phyloP scores from a whole-genome alignment of 2,888 invertebrate species.

The Tryphoninae sp. region DNA sequence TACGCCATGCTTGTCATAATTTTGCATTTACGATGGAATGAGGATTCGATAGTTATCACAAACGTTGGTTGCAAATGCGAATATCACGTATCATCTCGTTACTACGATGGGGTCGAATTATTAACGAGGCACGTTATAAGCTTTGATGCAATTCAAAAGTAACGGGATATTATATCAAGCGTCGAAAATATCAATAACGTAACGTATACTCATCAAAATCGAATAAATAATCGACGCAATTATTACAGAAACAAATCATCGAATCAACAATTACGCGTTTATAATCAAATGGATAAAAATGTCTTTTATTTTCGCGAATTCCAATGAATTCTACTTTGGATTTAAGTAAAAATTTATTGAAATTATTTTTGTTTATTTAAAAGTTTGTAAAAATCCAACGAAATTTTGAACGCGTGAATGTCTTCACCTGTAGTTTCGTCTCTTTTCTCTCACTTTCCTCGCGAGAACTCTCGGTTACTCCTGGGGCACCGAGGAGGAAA shows the following conservation, averaged over 20 bases:
- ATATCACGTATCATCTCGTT: constrained; percentile 26
- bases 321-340: too few relatives aligned
- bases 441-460: constrained; percentile 29
- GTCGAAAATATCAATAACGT: not conserved
- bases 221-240: not conserved
- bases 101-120: constrained; percentile 11
- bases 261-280: too few relatives aligned
- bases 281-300: too few relatives aligned
- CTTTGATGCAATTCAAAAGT: not conserved
- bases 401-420: constrained; percentile 33
- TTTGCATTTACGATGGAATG: constrained; percentile 17
- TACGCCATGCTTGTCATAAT: constrained; percentile 13
- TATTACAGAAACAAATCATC: not conserved
- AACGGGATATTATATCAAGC: not conserved
- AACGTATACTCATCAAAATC: not conserved
- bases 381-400: constrained; percentile 32
- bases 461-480: constrained; percentile 30
- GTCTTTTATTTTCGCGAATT: too few relatives aligned
- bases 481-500: constrained; percentile 21
- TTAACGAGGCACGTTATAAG: constrained; percentile 23
- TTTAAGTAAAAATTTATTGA: not conserved
- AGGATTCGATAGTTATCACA: constrained; percentile 40
- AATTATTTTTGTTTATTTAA: not conserved
- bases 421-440: constrained; percentile 5
- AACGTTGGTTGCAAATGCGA: constrained; percentile 30